Percentiles rank a stretch among this genome's conserved stretches.
Conservation (phyloP, 2,113 vertebrate species). For the Bubo scandiacus region DNA sequence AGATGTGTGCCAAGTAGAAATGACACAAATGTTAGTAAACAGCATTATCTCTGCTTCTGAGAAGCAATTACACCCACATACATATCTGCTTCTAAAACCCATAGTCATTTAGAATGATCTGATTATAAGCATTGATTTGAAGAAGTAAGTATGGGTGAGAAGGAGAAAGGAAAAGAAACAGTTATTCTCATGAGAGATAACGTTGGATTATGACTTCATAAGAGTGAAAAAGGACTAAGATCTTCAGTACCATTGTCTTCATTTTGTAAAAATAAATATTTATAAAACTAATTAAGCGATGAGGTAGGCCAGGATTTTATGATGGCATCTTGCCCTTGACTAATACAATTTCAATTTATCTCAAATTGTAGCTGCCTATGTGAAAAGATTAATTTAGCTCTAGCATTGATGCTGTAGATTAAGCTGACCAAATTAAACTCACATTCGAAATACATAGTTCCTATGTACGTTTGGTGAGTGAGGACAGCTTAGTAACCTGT, state of each 20-base stretch:
- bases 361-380: not conserved
- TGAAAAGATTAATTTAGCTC: slow-evolving; percentile 7
- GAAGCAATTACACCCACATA: not conserved
- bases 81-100: not conserved
- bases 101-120: not conserved
- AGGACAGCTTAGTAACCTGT: not conserved
- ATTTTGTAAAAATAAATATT: slow-evolving; percentile 14
- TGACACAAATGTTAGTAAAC: not conserved
- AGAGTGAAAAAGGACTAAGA: not conserved
- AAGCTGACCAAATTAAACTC: not conserved
- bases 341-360: not conserved
- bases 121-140: not conserved
- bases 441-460: not conserved
- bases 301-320: not conserved
- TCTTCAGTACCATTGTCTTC: not conserved
- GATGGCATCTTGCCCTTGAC: not conserved
- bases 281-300: not conserved
- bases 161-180: not conserved
- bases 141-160: not conserved
- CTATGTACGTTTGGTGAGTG: not conserved
- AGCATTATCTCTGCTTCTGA: not conserved
- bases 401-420: not conserved
- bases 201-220: not conserved
- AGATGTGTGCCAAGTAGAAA: not conserved
- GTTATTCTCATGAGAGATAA: not conserved